Conservation (phyloP, 2,113 vertebrate genomes). For the Corythornis vintsioides region DNA sequence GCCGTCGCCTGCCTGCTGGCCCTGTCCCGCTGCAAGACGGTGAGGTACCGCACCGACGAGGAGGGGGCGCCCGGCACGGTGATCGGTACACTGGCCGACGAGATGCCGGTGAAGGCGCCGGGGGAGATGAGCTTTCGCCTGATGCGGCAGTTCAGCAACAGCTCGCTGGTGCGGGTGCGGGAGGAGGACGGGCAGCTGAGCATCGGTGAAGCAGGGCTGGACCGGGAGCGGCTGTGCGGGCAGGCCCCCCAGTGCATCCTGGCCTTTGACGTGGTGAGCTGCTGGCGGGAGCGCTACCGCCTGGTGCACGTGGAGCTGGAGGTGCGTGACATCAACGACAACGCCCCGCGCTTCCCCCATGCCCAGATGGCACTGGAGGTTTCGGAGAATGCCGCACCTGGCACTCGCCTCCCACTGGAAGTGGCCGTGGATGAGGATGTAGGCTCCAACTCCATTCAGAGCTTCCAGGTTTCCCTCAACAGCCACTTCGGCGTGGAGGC, state of each 20-base stretch:
- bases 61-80: slow-evolving; percentile 89
- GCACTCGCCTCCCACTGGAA: slow-evolving; percentile 88
- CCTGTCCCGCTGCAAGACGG: slow-evolving; percentile 81
- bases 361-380: slow-evolving; percentile 86
- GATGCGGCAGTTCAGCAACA: slow-evolving; percentile 92
- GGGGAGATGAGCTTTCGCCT: slow-evolving; percentile 89
- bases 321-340: slow-evolving; percentile 93
- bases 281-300: slow-evolving; percentile 89
- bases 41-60: slow-evolving; percentile 90
- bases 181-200: slow-evolving; percentile 91
- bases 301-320: slow-evolving; percentile 95
- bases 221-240: slow-evolving; percentile 90
- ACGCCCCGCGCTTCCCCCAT: slow-evolving; percentile 88
- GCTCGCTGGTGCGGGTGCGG: slow-evolving; percentile 88
- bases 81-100: slow-evolving; percentile 92
- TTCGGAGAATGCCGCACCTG: slow-evolving; percentile 86
- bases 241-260: slow-evolving; percentile 86
- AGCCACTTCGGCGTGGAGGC: slow-evolving; percentile 92
- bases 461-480: slow-evolving; percentile 90
- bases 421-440: slow-evolving; percentile 90
- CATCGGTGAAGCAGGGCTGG: slow-evolving; percentile 87
- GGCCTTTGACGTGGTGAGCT: slow-evolving; percentile 93
- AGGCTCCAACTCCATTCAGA: slow-evolving; percentile 91
- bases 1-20: slow-evolving; percentile 74
- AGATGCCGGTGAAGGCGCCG: slow-evolving; percentile 86